Conservation (phyloP, 1,140 invertebrate species). For the Caenorhabditis inopinata region DNA sequence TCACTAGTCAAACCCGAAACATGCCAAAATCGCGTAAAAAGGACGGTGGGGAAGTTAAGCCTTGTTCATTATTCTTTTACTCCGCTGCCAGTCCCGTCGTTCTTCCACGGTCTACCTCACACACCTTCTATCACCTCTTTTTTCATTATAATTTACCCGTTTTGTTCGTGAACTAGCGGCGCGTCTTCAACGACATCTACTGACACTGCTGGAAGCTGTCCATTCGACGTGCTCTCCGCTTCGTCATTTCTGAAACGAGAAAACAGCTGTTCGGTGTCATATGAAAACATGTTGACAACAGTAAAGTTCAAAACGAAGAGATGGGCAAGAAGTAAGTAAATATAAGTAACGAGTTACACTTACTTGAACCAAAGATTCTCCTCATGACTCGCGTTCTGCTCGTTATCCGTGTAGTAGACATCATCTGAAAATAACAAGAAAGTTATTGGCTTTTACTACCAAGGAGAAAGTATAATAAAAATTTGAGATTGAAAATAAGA, state of each 20-base stretch:
- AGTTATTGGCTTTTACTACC: too few relatives aligned
- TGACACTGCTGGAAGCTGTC: background rate
- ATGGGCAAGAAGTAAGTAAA: too few relatives aligned
- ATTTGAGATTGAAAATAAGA: too few relatives aligned
- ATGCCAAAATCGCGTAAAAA: too few relatives aligned
- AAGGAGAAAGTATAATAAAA: too few relatives aligned
- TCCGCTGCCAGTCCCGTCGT: background rate
- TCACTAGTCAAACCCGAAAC: too few relatives aligned
- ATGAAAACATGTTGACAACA: background rate
- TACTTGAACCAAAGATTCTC: constrained; percentile 1
- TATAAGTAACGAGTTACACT: background rate
- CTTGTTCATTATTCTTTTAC: too few relatives aligned
- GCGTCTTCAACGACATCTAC: background rate
- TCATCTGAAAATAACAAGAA: too few relatives aligned
- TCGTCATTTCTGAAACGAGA: constrained; percentile 15
- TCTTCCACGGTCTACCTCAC: background rate
- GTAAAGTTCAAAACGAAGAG: too few relatives aligned
- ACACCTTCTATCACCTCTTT: background rate
- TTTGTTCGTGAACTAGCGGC: background rate
- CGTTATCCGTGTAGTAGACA: background rate
- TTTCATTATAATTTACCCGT: background rate
- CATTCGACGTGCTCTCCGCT: background rate
- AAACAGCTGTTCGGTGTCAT: background rate
- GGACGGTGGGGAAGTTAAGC: too few relatives aligned
- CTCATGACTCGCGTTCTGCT: background rate